Conservation (phyloP, 2,888 invertebrate species). For the Oscheius sp. region DNA sequence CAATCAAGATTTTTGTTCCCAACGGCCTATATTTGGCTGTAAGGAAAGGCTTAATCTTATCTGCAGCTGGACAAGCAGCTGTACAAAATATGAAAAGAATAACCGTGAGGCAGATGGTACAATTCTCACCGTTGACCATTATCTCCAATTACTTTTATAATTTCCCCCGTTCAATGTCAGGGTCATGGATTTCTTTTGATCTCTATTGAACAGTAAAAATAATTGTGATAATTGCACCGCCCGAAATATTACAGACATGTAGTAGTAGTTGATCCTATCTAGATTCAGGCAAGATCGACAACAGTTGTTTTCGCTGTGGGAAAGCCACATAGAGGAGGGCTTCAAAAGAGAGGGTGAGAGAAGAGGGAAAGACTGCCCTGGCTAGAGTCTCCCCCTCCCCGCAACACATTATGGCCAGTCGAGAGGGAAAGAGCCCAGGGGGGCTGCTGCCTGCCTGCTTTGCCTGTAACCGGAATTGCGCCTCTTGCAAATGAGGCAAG, state of each 20-base stretch:
- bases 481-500: constrained; percentile 17
- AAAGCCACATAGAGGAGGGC: constrained; percentile 22
- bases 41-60: too few relatives aligned
- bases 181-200: neutral
- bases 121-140: too few relatives aligned
- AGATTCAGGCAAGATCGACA: constrained; percentile 25
- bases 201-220: neutral
- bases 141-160: too few relatives aligned
- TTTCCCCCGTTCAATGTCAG: neutral
- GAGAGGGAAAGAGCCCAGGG: constrained; percentile 14
- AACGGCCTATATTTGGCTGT: too few relatives aligned
- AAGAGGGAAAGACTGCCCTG: constrained; percentile 6
- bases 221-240: too few relatives aligned
- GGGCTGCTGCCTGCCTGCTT: neutral
- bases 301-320: constrained; percentile 30
- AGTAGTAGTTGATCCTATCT: constrained; percentile 13
- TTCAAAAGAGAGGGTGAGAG: constrained; percentile 20
- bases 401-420: constrained; percentile 37
- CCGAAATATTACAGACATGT: too few relatives aligned
- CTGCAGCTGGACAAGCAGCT: too few relatives aligned
- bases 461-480: constrained; percentile 27
- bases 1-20: too few relatives aligned
- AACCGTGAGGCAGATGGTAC: too few relatives aligned
- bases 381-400: constrained; percentile 17
- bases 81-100: too few relatives aligned